Conservation (phyloP, 2,888 invertebrate genomes). For the Thymelicus lineola region DNA sequence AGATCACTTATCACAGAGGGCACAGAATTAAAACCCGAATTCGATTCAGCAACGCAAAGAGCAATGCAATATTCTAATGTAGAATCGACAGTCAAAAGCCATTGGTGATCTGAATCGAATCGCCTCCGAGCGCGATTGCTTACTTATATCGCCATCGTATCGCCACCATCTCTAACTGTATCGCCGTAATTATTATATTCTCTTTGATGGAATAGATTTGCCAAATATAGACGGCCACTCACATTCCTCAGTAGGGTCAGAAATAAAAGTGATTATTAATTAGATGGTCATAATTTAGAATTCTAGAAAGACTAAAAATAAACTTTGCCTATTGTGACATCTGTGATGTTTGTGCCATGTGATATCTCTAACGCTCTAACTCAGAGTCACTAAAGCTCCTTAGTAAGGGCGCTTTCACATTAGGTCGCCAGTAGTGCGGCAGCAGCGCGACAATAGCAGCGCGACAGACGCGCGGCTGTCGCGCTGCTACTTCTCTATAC, state of each 20-base stretch:
- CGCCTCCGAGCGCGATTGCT: slow-evolving; percentile 44
- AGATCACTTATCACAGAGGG: too few relatives aligned
- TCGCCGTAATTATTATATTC: slow-evolving; percentile 78
- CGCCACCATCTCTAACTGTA: slow-evolving; percentile 76
- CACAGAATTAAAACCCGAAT: background rate
- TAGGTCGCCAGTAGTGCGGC: too few relatives aligned
- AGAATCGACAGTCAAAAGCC: background rate
- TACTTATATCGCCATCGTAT: slow-evolving; percentile 52
- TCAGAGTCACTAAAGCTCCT: too few relatives aligned
- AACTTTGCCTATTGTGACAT: too few relatives aligned
- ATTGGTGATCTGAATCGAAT: slow-evolving; percentile 38
- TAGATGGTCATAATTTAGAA: too few relatives aligned
- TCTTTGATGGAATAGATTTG: slow-evolving; percentile 81
- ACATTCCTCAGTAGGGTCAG: slow-evolving; percentile 53
- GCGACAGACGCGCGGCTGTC: too few relatives aligned
- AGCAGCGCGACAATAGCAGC: too few relatives aligned
- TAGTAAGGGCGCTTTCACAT: too few relatives aligned
- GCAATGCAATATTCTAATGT: background rate
- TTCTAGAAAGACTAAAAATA: too few relatives aligned
- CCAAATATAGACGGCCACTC: slow-evolving; percentile 77
- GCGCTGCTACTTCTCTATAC: too few relatives aligned
- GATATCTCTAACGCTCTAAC: too few relatives aligned
- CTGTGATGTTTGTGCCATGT: too few relatives aligned
- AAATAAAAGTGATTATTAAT: background rate
- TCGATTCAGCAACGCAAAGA: background rate